Base-by-base conservation (phyloP, 2,888 invertebrate species). In the Drosophila atroscutellata region DNA sequence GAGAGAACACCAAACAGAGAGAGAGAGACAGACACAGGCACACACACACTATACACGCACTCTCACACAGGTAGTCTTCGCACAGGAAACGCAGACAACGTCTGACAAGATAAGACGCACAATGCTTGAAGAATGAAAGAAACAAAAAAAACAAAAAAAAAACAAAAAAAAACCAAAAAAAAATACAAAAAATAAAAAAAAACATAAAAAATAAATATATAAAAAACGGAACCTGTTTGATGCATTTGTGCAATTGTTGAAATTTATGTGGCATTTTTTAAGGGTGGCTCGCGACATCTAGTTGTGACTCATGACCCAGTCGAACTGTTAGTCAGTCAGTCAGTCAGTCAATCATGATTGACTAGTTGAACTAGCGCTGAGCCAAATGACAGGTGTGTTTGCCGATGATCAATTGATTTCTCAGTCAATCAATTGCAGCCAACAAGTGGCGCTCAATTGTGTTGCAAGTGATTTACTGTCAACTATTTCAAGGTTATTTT, bases 91-190 rank as follows among this genome's bases (percentile, higher is more conserved):
- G 37, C 65, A 51, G 61, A 63, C 59, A 64, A 52, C 51, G 68
- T 59, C 77, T 73, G 83, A 67, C 73, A 65, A 80, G 83, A 85
- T 83, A 83, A 83, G 64, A 67, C 52, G n/a, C 54, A 74, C 66
- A 80, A 74, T 74, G 83, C 4, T n/a, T 26, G 4, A 8, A 2
- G 49, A 60, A 54, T 24, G 39, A 45, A 57, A 49, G 65, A 51
- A 36, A 24, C 37, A 39, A 47, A 55, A 66, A 60, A 61, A n/a
- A 30, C 5, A 6, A 1, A 28, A 28, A 28, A 28, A 26, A 26
- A 26, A 26, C 26, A 26, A 26, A 26, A 26, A 26, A 26, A 26
- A 26, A 26, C 0, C 0, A 26, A 2, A 26, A 26, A 26, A 26
- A 3, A 26, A 24, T n/a, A n/a, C 2, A 24, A 24, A 24, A 49